Evolutionary conservation across 2,113 vertebrate genomes (phyloP).

Genomic region (Otolemur garnettii): DNA sequence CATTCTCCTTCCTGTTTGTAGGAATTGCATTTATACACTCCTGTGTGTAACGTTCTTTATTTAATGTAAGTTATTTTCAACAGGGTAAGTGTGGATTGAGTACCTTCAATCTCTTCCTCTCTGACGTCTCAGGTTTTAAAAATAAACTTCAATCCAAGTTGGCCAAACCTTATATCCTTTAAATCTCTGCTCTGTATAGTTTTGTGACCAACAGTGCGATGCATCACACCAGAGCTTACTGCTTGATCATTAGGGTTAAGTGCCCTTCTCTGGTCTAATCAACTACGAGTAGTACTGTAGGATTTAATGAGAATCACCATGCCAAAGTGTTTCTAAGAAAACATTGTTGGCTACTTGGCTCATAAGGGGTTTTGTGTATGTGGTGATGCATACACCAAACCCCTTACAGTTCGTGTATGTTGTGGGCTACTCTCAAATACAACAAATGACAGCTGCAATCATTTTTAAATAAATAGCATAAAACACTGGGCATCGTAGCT

Average conservation of each 20-base stretch:
- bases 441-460: background rate
- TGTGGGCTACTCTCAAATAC: background rate
- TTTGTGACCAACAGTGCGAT: background rate
- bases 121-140: background rate
- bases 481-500: too few species aligned
- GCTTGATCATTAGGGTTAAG: background rate
- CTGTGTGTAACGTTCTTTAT: background rate
- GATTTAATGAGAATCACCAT: background rate
- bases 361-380: background rate
- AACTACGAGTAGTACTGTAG: background rate
- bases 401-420: background rate
- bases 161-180: background rate
- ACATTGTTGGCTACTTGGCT: background rate
- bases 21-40: background rate
- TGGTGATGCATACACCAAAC: background rate
- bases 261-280: background rate
- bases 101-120: background rate
- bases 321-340: background rate
- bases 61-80: background rate
- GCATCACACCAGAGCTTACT: background rate
- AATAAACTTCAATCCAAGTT: background rate
- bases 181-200: background rate
- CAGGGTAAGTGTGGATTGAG: background rate
- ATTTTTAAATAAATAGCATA: background rate
- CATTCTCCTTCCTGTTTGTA: background rate